phyloP scores from a whole-genome alignment of 2,888 invertebrate species.

The Drosophila longiperda region DNA sequence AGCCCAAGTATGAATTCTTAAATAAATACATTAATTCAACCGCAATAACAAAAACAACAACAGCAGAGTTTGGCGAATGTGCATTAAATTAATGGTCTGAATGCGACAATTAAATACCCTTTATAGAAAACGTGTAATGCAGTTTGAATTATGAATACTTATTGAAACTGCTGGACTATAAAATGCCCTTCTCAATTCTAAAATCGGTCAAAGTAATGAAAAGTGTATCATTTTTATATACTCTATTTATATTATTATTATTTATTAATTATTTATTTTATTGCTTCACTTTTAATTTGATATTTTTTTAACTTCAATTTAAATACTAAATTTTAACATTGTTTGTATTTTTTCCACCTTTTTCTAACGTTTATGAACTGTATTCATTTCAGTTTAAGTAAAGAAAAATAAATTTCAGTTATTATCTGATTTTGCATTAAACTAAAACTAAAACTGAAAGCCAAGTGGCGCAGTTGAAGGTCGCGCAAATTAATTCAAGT shows the following conservation, averaged over 20 bases:
- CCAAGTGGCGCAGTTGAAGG: conserved; percentile 23
- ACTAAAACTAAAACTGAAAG: conserved; percentile 4
- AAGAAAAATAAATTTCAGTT: background rate
- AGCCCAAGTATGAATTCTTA: conserved; percentile 51
- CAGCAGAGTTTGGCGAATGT: conserved; percentile 9
- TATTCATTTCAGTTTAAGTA: background rate
- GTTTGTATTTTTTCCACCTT: no score
- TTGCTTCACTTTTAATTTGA: no score
- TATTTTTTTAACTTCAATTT: no score
- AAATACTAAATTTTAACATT: background rate
- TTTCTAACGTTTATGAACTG: background rate
- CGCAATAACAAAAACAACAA: conserved; percentile 18
- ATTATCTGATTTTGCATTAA: background rate
- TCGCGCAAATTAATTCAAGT: conserved; percentile 33
- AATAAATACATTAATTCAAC: conserved; percentile 72
- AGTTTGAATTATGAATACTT: background rate
- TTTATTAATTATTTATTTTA: no score
- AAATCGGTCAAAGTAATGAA: background rate
- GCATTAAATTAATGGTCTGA: background rate
- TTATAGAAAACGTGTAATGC: background rate
- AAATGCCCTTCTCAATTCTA: background rate
- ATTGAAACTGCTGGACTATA: background rate
- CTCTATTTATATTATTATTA: no score
- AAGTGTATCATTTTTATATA: no score
- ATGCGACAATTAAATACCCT: conserved; percentile 24